A percentile compares a stretch with the other conserved stretches of the same genome.
Evolutionary conservation across 2,888 invertebrate genomes (phyloP).

Genomic region (Dicranocentrus wangi): DNA sequence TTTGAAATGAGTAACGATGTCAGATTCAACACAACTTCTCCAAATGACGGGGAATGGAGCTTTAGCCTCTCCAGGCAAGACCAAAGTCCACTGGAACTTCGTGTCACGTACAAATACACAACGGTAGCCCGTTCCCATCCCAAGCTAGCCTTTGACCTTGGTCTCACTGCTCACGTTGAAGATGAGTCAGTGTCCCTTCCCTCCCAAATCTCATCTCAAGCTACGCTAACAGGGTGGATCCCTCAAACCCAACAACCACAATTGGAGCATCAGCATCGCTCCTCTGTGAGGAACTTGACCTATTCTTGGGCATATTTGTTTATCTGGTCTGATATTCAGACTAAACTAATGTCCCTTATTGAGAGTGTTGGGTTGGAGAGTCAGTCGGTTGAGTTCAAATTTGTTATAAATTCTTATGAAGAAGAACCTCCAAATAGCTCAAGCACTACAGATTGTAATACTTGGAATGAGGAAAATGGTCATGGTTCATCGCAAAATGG

Average conservation of each 20-base stretch:
- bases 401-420: constrained; percentile 62
- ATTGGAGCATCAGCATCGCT: neutral
- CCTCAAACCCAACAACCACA: neutral
- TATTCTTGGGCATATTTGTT: constrained; percentile 60
- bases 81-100: constrained; percentile 29
- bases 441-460: constrained; percentile 30
- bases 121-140: constrained; percentile 10
- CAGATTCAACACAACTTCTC: constrained; percentile 51
- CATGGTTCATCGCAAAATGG: neutral
- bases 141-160: constrained; percentile 52
- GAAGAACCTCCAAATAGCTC: constrained; percentile 8
- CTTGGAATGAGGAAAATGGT: constrained; percentile 8
- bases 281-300: neutral
- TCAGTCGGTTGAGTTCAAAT: constrained; percentile 56
- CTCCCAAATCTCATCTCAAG: constrained; percentile 55
- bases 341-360: constrained; percentile 37
- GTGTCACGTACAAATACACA: constrained; percentile 31
- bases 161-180: constrained; percentile 47
- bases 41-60: constrained; percentile 45
- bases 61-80: constrained; percentile 24
- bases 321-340: constrained; percentile 61
- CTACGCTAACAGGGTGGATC: neutral
- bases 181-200: constrained; percentile 63
- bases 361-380: constrained; percentile 47
- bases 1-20: constrained; percentile 61